Evolutionary conservation across 2,113 vertebrate species (phyloP).

Genomic region (Oncorhynchus nerka): DNA sequence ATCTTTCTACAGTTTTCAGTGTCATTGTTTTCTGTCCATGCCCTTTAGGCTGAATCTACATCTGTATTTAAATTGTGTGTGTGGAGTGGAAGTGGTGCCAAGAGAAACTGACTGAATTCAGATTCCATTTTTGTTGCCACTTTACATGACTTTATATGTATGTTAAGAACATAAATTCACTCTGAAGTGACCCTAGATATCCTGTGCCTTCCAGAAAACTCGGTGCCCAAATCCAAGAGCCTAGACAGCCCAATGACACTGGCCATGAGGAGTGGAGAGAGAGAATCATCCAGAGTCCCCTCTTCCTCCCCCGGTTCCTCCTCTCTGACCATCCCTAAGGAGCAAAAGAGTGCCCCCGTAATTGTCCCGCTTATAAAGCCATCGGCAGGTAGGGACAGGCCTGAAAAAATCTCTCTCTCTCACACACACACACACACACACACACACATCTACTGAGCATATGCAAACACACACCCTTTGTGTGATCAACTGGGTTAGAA

Average conservation of each 20-base stretch:
- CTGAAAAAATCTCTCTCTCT: no score
- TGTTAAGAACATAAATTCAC: neutral
- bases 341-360: conserved; percentile 69
- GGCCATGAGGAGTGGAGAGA: conserved; percentile 60
- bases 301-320: conserved; percentile 64
- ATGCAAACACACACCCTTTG: no score
- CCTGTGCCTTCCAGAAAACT: conserved; percentile 69
- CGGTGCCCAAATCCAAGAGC: conserved; percentile 64
- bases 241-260: conserved; percentile 56
- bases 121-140: no score
- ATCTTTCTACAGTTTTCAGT: neutral
- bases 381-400: conserved; percentile 65
- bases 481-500: no score
- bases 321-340: conserved; percentile 54
- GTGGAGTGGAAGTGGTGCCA: no score
- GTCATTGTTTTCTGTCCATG: neutral
- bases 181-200: neutral
- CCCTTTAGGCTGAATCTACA: no score
- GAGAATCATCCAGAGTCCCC: conserved; percentile 54
- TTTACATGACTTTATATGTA: neutral
- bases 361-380: conserved; percentile 77
- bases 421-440: no score
- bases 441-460: neutral
- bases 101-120: no score
- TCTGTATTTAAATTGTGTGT: no score